Conservation (phyloP, 2,888 invertebrate species). For the Eupithecia subfuscata region DNA sequence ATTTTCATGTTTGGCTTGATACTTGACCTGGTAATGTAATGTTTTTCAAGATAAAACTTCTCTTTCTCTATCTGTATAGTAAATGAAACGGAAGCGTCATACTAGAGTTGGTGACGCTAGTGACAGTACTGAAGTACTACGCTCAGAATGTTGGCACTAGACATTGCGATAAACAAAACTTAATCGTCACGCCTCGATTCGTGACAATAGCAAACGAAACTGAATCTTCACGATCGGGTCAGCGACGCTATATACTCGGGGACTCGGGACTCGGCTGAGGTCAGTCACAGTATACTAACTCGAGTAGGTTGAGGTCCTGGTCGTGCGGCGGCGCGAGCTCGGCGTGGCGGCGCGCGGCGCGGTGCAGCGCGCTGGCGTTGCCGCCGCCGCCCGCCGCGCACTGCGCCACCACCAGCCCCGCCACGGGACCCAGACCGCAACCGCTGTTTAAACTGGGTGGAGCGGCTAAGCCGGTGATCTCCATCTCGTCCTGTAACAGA, state of each 20-base stretch:
- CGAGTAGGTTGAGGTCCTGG: conserved; percentile 86
- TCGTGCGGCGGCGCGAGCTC: conserved; percentile 61
- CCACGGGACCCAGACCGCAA: conserved; percentile 87
- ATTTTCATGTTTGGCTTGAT: no score
- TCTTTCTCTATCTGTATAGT: neutral
- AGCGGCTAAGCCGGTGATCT: conserved; percentile 94
- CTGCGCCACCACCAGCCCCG: conserved; percentile 84
- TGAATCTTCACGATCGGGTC: neutral
- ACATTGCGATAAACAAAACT: neutral
- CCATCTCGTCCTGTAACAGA: conserved; percentile 91
- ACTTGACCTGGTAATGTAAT: no score
- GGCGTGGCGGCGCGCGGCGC: conserved; percentile 82
- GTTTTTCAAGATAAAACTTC: no score
- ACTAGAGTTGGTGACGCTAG: neutral
- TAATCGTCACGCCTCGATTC: neutral
- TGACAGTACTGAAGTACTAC: no score
- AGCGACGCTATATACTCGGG: no score
- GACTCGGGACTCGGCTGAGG: neutral
- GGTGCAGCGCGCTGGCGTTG: conserved; percentile 84
- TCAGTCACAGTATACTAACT: conserved; percentile 66
- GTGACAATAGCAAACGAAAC: neutral
- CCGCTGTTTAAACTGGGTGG: conserved; percentile 82
- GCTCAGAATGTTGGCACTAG: no score
- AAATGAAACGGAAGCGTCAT: neutral
- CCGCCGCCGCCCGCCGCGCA: conserved; percentile 64